Base-by-base conservation (phyloP, 1,140 invertebrate species). In the Calycopis cecrops region DNA sequence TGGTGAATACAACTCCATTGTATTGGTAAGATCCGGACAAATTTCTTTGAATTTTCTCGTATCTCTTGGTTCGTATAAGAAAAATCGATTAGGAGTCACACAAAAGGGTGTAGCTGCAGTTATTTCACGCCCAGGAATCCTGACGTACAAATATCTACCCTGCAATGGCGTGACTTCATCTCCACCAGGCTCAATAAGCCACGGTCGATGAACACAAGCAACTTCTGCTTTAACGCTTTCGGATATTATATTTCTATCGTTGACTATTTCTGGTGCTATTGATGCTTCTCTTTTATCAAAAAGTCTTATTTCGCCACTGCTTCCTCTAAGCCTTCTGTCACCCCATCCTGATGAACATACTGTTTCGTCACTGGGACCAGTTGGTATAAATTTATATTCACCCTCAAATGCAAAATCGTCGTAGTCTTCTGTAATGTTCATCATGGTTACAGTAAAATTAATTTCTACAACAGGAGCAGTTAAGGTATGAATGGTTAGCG, bases 341-440 rank as follows among this genome's bases (percentile, higher is more conserved):
- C 92, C 90, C 78, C 92, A 91, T 28, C 88, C 89, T 49, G 90
- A 89, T 3, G 89, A 87, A 67, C 92, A 93, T 16, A 89, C 78
- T 34, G 85, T 87, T 37, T 91, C 89, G 48, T 88, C 86, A 11
- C 84, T 83, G 0, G 78, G 73, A 14, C 77, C 85, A 37, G 85
- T 83, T 0, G 90, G 79, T 35, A 93, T 73, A 75, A 94, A 94
- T 79, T 94, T 92, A 69, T 93, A 95, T 64, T 92, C 91, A 0
- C 92, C 94, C 70, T 95, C 94, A 79, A 96, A 96, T 63, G 90
- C 91, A 77, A 94, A 95, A 77, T 94, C 92, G 37, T 91, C 90
- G 65, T 93, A 94, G 83, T 96, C 94, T 76, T 96, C 93, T 9
- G 91, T 93, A 21, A 94, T 92, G 76, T 93, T 94, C 94, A 96